Evolutionary conservation across 2,113 vertebrate genomes (phyloP).

Genomic region (Lasiurus borealis): DNA sequence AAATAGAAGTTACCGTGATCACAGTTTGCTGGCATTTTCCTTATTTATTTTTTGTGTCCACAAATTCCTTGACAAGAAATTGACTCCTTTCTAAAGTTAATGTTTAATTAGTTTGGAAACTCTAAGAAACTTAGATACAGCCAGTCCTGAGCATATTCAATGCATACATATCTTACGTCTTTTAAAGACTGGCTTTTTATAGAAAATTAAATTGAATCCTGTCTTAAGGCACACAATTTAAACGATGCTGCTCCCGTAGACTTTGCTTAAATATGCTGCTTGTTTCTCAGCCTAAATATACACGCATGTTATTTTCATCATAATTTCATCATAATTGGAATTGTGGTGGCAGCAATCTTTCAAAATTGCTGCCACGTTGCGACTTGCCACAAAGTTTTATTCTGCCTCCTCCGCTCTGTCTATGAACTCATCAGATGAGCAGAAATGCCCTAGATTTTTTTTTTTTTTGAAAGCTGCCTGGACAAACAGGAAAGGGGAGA

Average conservation of each 20-base stretch:
- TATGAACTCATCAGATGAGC: constrained; percentile 14
- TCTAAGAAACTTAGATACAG: neutral
- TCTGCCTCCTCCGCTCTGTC: neutral
- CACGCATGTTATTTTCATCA: constrained; percentile 49
- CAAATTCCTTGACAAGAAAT: neutral
- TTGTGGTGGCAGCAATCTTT: neutral
- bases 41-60: neutral
- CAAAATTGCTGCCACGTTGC: constrained; percentile 39
- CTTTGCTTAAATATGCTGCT: constrained; percentile 57
- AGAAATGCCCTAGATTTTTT: neutral
- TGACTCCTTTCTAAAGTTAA: constrained; percentile 12
- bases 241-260: constrained; percentile 1
- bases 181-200: constrained; percentile 36
- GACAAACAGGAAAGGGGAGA: constrained; percentile 34
- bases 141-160: accelerated
- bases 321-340: constrained; percentile 50
- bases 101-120: constrained; percentile 43
- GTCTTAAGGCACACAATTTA: constrained; percentile 23
- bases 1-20: neutral
- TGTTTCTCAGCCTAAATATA: constrained; percentile 48
- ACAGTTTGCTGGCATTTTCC: neutral
- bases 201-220: constrained; percentile 63
- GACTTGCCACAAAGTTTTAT: neutral
- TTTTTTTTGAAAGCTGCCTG: neutral
- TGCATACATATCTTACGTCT: neutral